phyloP scores from a whole-genome alignment of 1,140 invertebrate genomes.

The Forficula auricularia region DNA sequence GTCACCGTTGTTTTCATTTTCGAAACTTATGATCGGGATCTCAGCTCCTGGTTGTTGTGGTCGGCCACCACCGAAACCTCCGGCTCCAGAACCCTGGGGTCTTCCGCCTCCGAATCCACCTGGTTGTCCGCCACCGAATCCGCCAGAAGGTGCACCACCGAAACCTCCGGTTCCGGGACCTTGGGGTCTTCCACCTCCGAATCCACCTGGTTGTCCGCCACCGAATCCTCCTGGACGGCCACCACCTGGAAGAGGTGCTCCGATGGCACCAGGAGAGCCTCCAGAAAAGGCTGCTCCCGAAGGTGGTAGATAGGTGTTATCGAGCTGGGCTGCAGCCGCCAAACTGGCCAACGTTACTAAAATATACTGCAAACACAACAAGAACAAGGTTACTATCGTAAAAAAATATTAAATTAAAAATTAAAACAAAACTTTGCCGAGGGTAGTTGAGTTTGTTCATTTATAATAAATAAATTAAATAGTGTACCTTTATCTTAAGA shows the following conservation, averaged over 20 bases:
- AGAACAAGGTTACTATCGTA: too few relatives aligned
- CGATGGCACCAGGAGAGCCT: constrained; percentile 1
- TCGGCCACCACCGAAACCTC: constrained; percentile 13
- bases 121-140: constrained; percentile 19
- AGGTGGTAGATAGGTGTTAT: constrained; percentile 43
- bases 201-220: constrained; percentile 8
- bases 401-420: too few relatives aligned
- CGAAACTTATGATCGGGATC: constrained; percentile 16
- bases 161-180: constrained; percentile 17
- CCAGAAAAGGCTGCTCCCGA: constrained; percentile 23
- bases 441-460: too few relatives aligned
- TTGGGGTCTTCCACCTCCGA: constrained; percentile 13
- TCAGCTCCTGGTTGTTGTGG: too few relatives aligned
- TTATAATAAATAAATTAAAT: too few relatives aligned
- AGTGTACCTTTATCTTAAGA: too few relatives aligned
- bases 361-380: too few relatives aligned
- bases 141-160: constrained; percentile 15
- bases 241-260: constrained; percentile 13
- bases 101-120: constrained; percentile 21
- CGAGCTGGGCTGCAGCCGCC: constrained; percentile 31
- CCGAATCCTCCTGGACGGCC: constrained; percentile 10
- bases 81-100: constrained; percentile 20
- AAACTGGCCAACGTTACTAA: not conserved
- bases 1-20: constrained; percentile 22
- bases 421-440: too few relatives aligned